Percentiles rank a stretch among this genome's conserved stretches.
These are phyloP conservation scores for Microctonus brassicae DNA, from an alignment of 2,888 invertebrate genomes.

Conservation along the genomic window DNA sequence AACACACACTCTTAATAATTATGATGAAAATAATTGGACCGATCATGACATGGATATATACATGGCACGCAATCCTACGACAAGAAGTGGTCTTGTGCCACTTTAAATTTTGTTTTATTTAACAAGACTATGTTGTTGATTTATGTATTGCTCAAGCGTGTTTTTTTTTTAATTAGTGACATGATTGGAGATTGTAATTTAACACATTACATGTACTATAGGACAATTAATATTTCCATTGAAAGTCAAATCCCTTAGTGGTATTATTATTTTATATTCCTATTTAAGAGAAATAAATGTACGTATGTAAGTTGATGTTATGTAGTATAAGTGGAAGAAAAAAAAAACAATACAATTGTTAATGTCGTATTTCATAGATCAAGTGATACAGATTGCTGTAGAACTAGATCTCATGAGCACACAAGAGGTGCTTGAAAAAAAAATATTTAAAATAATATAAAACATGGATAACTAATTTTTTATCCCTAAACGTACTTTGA, in stretches of 20 bases:
- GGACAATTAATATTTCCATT: conserved; percentile 12
- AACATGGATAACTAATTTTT: not conserved
- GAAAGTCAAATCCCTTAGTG: conserved; percentile 17
- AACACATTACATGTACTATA: conserved; percentile 11
- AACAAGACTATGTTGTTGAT: conserved; percentile 17
- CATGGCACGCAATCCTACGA: conserved; percentile 91
- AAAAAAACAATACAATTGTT: not conserved
- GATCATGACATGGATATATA: conserved; percentile 97
- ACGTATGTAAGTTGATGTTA: not conserved
- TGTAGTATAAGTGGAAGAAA: not conserved
- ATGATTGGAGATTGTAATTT: conserved; percentile 7
- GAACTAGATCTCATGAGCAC: not conserved
- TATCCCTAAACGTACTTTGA: not conserved
- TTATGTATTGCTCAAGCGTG: conserved; percentile 45
- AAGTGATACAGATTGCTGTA: not conserved
- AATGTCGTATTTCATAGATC: not conserved
- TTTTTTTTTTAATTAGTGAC: conserved; percentile 22
- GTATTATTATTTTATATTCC: conserved; percentile 7
- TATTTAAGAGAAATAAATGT: not conserved
- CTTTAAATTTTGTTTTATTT: conserved; percentile 70
- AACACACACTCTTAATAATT: conserved; percentile 84
- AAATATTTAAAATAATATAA: not conserved
- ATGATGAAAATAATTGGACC: conserved; percentile 94
- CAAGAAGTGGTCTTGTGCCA: conserved; percentile 87
- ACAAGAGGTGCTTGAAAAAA: not conserved